Evolutionary conservation across 1,140 invertebrate species (phyloP).

Genomic region (Solenopsis invicta): DNA sequence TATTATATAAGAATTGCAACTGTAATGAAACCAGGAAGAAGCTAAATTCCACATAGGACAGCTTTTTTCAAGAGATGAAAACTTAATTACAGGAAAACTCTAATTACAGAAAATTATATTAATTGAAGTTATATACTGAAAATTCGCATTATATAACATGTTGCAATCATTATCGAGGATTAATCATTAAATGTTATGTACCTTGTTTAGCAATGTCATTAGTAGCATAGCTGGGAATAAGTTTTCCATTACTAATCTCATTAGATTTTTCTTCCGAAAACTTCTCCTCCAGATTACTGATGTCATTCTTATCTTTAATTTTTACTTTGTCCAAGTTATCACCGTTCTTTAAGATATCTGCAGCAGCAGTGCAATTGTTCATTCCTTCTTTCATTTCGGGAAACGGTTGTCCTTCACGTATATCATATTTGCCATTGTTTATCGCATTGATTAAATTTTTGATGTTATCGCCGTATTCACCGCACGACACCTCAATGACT

Average conservation of each 20-base stretch:
- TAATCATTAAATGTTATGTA: conserved; percentile 47
- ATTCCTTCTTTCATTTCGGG: conserved; percentile 88
- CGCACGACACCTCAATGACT: conserved; percentile 98
- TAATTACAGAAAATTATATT: conserved; percentile 16
- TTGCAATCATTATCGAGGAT: conserved; percentile 26
- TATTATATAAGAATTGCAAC: neutral
- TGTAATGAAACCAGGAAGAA: neutral
- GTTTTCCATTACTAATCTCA: conserved; percentile 79
- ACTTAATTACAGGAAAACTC: neutral
- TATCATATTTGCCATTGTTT: conserved; percentile 93
- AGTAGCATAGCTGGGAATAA: conserved; percentile 88
- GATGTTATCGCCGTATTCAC: conserved; percentile 97
- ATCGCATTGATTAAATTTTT: conserved; percentile 94
- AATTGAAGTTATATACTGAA: neutral
- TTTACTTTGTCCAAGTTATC: conserved; percentile 81
- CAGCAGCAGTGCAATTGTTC: conserved; percentile 88
- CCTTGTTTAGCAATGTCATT: conserved; percentile 91
- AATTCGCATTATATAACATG: neutral
- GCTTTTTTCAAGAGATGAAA: neutral
- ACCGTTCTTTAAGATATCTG: conserved; percentile 78
- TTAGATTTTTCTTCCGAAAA: conserved; percentile 85
- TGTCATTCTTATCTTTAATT: conserved; percentile 87
- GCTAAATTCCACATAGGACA: neutral
- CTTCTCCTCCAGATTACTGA: conserved; percentile 86
- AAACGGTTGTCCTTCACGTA: conserved; percentile 89